Conservation (phyloP, 2,113 vertebrate genomes). For the Phoxinus phoxinus region DNA sequence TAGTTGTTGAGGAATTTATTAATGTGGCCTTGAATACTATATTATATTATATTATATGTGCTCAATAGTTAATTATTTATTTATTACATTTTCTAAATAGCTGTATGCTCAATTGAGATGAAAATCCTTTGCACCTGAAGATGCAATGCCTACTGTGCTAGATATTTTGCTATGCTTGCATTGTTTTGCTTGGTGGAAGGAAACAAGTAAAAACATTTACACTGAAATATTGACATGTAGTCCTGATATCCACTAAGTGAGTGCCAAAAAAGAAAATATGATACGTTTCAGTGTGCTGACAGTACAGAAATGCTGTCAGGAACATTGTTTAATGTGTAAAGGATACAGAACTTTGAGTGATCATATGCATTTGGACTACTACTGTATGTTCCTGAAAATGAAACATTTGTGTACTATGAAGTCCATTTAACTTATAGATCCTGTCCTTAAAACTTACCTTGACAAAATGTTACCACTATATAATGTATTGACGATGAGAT, state of each 20-base stretch:
- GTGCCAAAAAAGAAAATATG: neutral
- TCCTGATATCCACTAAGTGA: neutral
- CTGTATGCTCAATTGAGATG: neutral
- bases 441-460: neutral
- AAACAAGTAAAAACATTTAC: neutral
- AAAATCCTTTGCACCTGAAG: neutral
- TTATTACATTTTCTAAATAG: neutral
- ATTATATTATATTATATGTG: too few species aligned
- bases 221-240: constrained; percentile 17
- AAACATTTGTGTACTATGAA: neutral
- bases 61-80: too few species aligned
- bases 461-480: neutral
- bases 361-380: neutral
- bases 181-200: constrained; percentile 15
- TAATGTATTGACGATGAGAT: neutral
- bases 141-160: neutral
- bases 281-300: neutral
- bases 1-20: too few species aligned
- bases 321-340: neutral
- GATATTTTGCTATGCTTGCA: neutral
- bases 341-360: neutral
- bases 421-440: neutral
- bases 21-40: neutral
- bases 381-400: neutral
- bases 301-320: neutral